Evolutionary conservation across 2,113 vertebrate species (phyloP).

Genomic region (Dolichallabes microphthalmus): DNA sequence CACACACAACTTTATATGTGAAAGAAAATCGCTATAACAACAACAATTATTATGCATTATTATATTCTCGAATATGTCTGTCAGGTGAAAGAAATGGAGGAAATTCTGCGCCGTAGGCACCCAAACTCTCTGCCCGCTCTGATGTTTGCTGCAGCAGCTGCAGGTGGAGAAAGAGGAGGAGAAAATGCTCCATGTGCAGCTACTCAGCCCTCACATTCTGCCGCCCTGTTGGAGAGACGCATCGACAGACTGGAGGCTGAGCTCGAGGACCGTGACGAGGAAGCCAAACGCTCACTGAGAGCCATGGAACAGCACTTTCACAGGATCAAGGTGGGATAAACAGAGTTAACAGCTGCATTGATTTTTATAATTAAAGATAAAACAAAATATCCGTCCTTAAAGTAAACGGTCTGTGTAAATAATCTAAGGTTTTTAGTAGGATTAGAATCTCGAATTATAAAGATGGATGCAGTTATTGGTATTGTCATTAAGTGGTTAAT

Average conservation of each 20-base stretch:
- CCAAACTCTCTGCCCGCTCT: conserved; percentile 91
- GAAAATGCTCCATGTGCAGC: conserved; percentile 45
- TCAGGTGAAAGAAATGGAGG: conserved; percentile 93
- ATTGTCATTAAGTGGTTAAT: neutral
- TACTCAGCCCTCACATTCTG: conserved; percentile 56
- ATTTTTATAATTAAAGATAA: neutral
- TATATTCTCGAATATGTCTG: neutral
- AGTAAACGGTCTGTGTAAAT: neutral
- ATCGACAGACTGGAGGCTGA: conserved; percentile 86
- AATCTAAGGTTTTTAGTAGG: neutral
- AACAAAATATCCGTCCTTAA: neutral
- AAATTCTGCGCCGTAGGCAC: conserved; percentile 80
- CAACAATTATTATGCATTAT: neutral
- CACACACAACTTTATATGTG: neutral
- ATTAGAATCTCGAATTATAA: neutral
- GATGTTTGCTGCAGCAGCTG: conserved; percentile 83
- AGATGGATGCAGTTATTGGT: neutral
- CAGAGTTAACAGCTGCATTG: neutral
- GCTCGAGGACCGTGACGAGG: conserved; percentile 86
- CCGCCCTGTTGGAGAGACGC: conserved; percentile 81
- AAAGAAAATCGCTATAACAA: neutral
- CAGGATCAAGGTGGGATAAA: conserved; percentile 80
- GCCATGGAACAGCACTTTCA: conserved; percentile 91
- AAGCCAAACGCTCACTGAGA: conserved; percentile 84
- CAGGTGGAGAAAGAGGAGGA: neutral